These are phyloP conservation scores for Troides oblongomaculatus DNA, from an alignment of 2,888 invertebrate genomes.

Conservation along the genomic window DNA sequence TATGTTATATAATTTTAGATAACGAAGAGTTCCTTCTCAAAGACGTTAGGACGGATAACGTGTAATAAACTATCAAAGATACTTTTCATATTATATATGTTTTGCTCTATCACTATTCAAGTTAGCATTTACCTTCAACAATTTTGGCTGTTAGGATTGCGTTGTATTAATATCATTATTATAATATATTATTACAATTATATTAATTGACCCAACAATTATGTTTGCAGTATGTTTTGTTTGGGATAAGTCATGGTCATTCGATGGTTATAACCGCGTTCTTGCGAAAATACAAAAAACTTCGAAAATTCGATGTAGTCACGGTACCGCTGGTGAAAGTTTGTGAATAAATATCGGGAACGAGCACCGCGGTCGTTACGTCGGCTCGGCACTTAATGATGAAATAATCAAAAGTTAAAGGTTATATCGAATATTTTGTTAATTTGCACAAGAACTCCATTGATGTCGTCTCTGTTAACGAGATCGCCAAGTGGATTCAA, in stretches of 20 bases:
- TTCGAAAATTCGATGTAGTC: not conserved
- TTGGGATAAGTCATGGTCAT: not conserved
- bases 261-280: not conserved
- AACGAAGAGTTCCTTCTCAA: too few relatives aligned
- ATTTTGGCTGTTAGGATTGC: too few relatives aligned
- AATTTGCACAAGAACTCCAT: not conserved
- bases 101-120: too few relatives aligned
- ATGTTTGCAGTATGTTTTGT: not conserved
- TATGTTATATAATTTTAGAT: too few relatives aligned
- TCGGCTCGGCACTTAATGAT: constrained; percentile 19
- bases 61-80: too few relatives aligned
- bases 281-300: not conserved
- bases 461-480: not conserved
- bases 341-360: constrained; percentile 31
- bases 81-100: too few relatives aligned
- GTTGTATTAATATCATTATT: too few relatives aligned
- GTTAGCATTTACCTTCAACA: too few relatives aligned
- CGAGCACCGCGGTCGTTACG: constrained; percentile 28
- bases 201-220: too few relatives aligned
- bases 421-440: not conserved
- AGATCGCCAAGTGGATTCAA: not conserved
- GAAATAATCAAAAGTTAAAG: constrained; percentile 4
- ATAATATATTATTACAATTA: too few relatives aligned
- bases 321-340: constrained; percentile 31
- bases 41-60: too few relatives aligned